Evolutionary conservation across 2,888 invertebrate species (phyloP), one percentile per base, ranked within the genome.

Genomic region (Pheosia gnoma): DNA sequence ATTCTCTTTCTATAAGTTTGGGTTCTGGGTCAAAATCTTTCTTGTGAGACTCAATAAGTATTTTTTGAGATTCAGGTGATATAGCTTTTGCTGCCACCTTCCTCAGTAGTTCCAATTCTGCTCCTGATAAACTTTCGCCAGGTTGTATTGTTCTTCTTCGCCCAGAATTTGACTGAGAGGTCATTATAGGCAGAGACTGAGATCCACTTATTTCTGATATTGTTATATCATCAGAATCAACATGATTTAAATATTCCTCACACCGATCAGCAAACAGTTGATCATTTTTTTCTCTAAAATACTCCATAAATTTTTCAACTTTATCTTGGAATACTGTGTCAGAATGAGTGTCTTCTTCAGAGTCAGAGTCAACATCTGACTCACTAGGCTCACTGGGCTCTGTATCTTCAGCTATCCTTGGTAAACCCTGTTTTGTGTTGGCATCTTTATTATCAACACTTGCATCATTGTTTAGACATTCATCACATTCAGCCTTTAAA

Each of bases 401-500:
- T 66, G 93, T 94, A 57, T 94, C 94, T 77, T 94, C 94, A 62
- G 93, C 93, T 78, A 94, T 94, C 76, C 93, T 86, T 39, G 93
- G 93, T 62, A 93, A 80, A 4, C 91, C 93, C 68, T 93, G 92
- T 70, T 94, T 94, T 65, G 86, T 84, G 58, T 78, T 83, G 58
- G 79, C 80, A 74, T 92, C 93, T 77, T 91, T 91, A 67, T 91
- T 92, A 72, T 91, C 94, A 71, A 81, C 88, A 75, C 77, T 86
- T 53, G 92, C 91, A 77, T 95, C 95, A 67, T 88, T 92, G 67
- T 95, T 95, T 57, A 96, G 94, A 82, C 97, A 97, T 81, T 97
- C 97, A 85, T 97, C 97, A 86, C 97, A 97, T 86, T 98, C 98
- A 73, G 97, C 97, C 81, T 97, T 97, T 66, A 97, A 90, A 77